These are phyloP conservation scores for Diglossa brunneiventris DNA, from an alignment of 2,113 vertebrate genomes.

Conservation along the genomic window DNA sequence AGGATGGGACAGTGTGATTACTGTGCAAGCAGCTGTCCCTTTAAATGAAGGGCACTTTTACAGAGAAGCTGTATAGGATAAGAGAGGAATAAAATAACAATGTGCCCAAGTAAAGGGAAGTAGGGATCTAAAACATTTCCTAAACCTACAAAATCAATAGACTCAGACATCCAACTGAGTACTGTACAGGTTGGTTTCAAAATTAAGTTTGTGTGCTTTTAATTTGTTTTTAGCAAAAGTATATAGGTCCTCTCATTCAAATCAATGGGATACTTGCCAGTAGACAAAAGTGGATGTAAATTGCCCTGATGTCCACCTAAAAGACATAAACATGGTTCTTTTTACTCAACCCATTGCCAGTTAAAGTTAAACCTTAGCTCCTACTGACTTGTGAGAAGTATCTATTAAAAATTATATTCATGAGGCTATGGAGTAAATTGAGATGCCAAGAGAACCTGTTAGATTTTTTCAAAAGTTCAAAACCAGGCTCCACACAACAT, in stretches of 20 bases:
- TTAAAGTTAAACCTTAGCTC: background rate
- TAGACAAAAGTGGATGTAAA: background rate
- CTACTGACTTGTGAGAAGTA: background rate
- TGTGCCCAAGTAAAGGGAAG: background rate
- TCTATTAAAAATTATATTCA: background rate
- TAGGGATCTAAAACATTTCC: background rate
- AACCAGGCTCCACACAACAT: background rate
- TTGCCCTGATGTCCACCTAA: background rate
- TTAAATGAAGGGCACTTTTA: background rate
- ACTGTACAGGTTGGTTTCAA: background rate
- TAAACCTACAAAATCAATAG: background rate
- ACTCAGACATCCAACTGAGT: background rate
- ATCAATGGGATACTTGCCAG: background rate
- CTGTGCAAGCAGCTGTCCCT: background rate
- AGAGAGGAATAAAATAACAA: background rate
- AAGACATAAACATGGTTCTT: background rate
- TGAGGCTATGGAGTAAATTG: background rate
- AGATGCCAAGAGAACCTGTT: background rate
- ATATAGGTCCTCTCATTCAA: background rate
- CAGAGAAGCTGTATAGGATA: background rate
- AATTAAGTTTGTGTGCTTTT: background rate
- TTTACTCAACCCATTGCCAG: background rate
- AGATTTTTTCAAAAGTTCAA: background rate
- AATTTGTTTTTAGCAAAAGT: background rate
- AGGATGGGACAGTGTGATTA: background rate